Evolutionary conservation across 2,797 vertebrate genomes (phyloP), one percentile per base, ranked within the genome.

Genomic region (Graptemys geographica): DNA sequence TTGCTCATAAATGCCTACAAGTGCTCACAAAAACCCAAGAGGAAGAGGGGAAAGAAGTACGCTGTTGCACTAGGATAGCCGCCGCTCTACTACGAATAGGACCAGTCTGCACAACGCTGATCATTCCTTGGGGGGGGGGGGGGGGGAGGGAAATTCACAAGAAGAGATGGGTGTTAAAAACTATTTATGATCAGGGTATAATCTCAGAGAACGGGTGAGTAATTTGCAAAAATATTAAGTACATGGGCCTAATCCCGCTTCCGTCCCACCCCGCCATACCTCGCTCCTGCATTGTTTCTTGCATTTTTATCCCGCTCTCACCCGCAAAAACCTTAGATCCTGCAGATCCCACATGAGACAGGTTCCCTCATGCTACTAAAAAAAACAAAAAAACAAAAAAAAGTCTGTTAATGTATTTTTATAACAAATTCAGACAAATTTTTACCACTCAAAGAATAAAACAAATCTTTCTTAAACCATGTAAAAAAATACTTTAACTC

Each of bases 11-110:
- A 86, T 9, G 81, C 89, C 87, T 89, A 33, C 78, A 23, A 78
- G 90, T 89, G 72, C 65, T 78, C n/a, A 59, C 16, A 74, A 81
- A n/a, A 57, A n/a, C 49, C 89, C 84, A 0, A 0, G 2, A 79
- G 85, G 83, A 84, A 76, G 62, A 90, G 62, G 11, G 83, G 86
- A 83, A 90, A 87, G 49, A 80, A 59, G 93, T 88, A 2, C n/a
- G 49, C 74, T 59, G 90, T 88, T 33, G 84, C 90, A 86, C 88
- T 92, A 81, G 88, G 90, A 74, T 88, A 94, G 91, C 88, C 83
- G 4, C 0, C 0, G 33, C 78, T 91, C 84, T 72, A 41, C 28
- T 59, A 9, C 57, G 11, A 47, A 27, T 33, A 37, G 47, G 37
- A 11, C 31, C 37, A 47, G 52, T 21, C 11, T 51, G n/a, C 9